Evolutionary conservation across 2,888 invertebrate genomes (phyloP).

Genomic region (Andrena bucephala): DNA sequence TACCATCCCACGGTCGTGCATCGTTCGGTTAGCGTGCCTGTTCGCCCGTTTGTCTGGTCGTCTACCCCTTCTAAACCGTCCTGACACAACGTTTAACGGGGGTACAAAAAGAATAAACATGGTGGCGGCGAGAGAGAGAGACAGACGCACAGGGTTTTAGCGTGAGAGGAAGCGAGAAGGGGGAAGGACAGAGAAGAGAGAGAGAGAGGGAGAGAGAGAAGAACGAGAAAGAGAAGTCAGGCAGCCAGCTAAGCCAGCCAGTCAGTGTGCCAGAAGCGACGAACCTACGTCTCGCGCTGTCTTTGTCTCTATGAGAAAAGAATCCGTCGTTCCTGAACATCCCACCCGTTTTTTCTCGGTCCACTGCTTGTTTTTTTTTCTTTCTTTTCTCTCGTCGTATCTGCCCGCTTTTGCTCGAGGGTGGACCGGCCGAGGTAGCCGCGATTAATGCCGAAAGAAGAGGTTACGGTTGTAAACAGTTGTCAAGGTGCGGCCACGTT

Average conservation of each 20-base stretch:
- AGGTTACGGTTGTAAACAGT: slow-evolving; percentile 49
- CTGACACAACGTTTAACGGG: slow-evolving; percentile 69
- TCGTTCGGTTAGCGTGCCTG: slow-evolving; percentile 32
- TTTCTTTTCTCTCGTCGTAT: slow-evolving; percentile 26
- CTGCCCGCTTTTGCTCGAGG: not conserved
- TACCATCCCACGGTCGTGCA: slow-evolving; percentile 20
- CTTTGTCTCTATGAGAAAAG: slow-evolving; percentile 62
- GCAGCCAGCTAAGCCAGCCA: slow-evolving; percentile 59
- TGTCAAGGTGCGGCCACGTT: slow-evolving; percentile 60
- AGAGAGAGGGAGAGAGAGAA: slow-evolving; percentile 32
- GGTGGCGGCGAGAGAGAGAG: slow-evolving; percentile 66
- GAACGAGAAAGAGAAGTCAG: slow-evolving; percentile 56
- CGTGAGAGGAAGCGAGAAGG: slow-evolving; percentile 31
- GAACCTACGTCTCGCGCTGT: slow-evolving; percentile 63
- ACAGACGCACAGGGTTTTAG: slow-evolving; percentile 42
- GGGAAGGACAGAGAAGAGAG: slow-evolving; percentile 5
- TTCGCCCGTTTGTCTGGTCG: slow-evolving; percentile 63
- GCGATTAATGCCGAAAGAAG: slow-evolving; percentile 45
- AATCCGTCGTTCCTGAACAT: slow-evolving; percentile 38
- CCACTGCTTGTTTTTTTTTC: not conserved
- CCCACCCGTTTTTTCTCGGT: slow-evolving; percentile 27
- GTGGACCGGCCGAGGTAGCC: not conserved
- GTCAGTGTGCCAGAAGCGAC: slow-evolving; percentile 71
- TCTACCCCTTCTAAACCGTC: slow-evolving; percentile 63
- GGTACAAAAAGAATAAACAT: slow-evolving; percentile 74